Base-by-base conservation (phyloP, 2,797 vertebrate genomes). In the Balearica regulorum region DNA sequence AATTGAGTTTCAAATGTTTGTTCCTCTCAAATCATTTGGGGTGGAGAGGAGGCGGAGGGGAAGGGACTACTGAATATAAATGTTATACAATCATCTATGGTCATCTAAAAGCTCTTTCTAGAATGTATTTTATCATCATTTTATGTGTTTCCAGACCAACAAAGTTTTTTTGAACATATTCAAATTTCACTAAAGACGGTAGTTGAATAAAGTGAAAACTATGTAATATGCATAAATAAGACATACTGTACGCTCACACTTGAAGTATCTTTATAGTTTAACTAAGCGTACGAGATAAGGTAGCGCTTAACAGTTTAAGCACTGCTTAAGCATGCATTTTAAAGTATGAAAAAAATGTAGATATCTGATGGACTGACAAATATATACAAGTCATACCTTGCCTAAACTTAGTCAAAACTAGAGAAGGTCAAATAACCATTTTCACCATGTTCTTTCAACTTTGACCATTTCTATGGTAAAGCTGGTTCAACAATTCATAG, bases 221-320 rank as follows among this genome's bases (percentile, higher is more conserved):
- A 2, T 3, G 2, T 16, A 17, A 35, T 5, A 25, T 3, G 4
- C 9, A 16, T 10, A 78, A 73, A n/a, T 31, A 49, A 62, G 18
- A 13, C 64, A 43, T 49, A 53, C 21, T 41, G 6, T 20, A 13
- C 17, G n/a, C 5, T 77, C 41, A 31, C 13, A 41, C 1, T 25
- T 25, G 31, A 41, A 68, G 22, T 22, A 76, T 58, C 5, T 62
- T 18, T 25, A 62, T 10, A 51, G 12, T 41, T 80, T 69, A 68
- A 57, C 12, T 20, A 43, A 58, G 54, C 0, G 0, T 10, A 46
- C 0, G 1, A 62, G 16, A 26, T 7, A 18, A n/a, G 16, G 21
- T 3, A 31, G 21, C 19, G 31, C 44, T 35, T 14, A 75, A 31
- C 5, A 80, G 10, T 49, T 66, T 10, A 58, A 41, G 2, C 1